Evolutionary conservation across 1,140 invertebrate species (phyloP), one percentile per base, ranked within the genome.

Genomic region (Halyomorpha halys): DNA sequence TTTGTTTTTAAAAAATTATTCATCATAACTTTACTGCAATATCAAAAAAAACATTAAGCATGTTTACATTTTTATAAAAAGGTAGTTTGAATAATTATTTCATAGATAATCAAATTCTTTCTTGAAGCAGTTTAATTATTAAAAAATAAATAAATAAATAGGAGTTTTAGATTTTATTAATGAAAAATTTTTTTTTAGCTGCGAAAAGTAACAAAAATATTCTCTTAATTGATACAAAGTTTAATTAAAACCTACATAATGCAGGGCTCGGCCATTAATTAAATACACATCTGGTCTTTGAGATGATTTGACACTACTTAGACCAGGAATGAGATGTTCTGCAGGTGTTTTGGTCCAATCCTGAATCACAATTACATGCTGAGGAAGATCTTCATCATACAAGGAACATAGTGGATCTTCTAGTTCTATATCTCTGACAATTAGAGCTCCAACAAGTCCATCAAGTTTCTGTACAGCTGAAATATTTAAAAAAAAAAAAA

Each of bases 401-500:
- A 85, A 73, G 71, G 87, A 81, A 16, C 77, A 75, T 67, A 89
- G 80, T 13, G 77, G 70, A 18, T 76, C 74, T 49, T 76, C 76
- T 0, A 83, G 78, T 63, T 81, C 76, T 9, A 27, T 25, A 6
- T 25, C 53, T 27, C 85, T 75, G 14, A 91, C 81, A 23, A 93
- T 82, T 19, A 92, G 74, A 0, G 86, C 76, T 0, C 91, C 90
- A 65, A 86, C 88, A 1, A 85, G 80, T 0, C 91, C 91, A 70
- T 94, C 91, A 9, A 84, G 83, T 27, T 88, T 74, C 75, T 93
- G 90, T 73, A 89, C 82, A n/a, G 89, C 89, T 74, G 76, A 15
- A 65, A 45, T 25, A 53, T 49, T 19, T 18, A 11, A n/a, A 21
- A 49, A n/a, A 11, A n/a, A 19, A 19, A 49, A 47, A 3, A 47